phyloP scores from a whole-genome alignment of 1,140 invertebrate genomes.

The Leptinotarsa undecemlineata region DNA sequence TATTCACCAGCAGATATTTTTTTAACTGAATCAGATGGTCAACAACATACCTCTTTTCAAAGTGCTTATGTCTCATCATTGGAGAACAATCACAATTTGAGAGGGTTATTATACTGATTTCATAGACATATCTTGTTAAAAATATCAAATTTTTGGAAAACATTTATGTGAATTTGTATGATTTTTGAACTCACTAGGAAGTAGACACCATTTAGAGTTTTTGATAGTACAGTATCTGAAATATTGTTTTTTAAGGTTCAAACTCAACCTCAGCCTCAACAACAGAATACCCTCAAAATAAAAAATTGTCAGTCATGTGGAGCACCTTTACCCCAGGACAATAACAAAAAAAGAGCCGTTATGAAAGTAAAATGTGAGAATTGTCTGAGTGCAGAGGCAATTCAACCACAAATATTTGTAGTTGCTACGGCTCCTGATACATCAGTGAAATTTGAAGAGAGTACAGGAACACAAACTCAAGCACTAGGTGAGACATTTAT shows the following conservation, averaged over 20 bases:
- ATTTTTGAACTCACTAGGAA: no score
- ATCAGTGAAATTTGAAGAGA: conserved; percentile 60
- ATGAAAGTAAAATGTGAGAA: conserved; percentile 55
- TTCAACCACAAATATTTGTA: conserved; percentile 64
- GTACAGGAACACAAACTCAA: conserved; percentile 53
- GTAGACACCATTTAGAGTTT: no score
- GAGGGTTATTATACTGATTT: no score
- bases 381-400: conserved; percentile 52
- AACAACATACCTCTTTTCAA: no score
- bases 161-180: no score
- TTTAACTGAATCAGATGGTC: no score
- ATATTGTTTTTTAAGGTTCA: conserved; percentile 40
- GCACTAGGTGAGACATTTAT: conserved; percentile 47
- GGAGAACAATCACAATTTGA: no score
- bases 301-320: conserved; percentile 59
- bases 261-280: conserved; percentile 45
- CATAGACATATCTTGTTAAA: no score
- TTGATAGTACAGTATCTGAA: not conserved
- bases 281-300: conserved; percentile 52
- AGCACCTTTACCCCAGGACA: conserved; percentile 55
- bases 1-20: no score
- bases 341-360: conserved; percentile 54
- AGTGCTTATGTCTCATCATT: no score
- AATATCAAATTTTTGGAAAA: not conserved
- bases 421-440: conserved; percentile 61